Base-by-base conservation (phyloP, 2,888 invertebrate genomes). In the Pediacus dermestoides region DNA sequence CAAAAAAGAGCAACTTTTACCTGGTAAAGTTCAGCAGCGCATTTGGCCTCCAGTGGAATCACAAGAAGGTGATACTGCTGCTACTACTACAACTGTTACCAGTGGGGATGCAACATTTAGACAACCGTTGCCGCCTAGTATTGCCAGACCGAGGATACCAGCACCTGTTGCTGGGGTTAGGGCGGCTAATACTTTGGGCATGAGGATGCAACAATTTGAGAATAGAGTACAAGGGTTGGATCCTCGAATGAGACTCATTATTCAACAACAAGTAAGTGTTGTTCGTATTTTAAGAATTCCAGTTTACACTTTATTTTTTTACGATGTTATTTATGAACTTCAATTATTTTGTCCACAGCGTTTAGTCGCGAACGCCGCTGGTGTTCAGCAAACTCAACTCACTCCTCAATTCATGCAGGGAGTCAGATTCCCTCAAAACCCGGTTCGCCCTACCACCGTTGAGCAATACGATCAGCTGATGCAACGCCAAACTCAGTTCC, bases 81-180 rank as follows among this genome's bases (percentile, higher is more conserved):
- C 50, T 12, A 30, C 53, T 55, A 22, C 58, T 55, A 26, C 52
- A 48, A 3, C 7, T 11, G 58, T 54, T 11, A 55, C 64, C 53
- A 38, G 67, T 55, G 74, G 73, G 1, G 81, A 80, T 25, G 76
- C 75, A 38, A 82, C 80, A 16, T 84, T 82, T 67, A 74, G 85
- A 6, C 83, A 82, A 53, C 85, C 85, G 6, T 67, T 85, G 53
- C 84, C 84, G 6, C 76, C 77, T 16, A 71, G 74, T 45, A 70
- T 74, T 26, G 69, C 71, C 4, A 67, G 77, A 50, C 74, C 76
- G 3, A 68, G 76, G 42, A 65, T 72, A 58, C 73, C 76, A 8
- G 47, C 63, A 10, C 49, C 63, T 27, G 37, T 48, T 27, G 49
- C 56, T 4, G 59, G 55, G 23, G 52, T 61, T 28, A 57, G 68